Conservation (phyloP, 2,888 invertebrate genomes). For the Polydrusus pterygomalis region DNA sequence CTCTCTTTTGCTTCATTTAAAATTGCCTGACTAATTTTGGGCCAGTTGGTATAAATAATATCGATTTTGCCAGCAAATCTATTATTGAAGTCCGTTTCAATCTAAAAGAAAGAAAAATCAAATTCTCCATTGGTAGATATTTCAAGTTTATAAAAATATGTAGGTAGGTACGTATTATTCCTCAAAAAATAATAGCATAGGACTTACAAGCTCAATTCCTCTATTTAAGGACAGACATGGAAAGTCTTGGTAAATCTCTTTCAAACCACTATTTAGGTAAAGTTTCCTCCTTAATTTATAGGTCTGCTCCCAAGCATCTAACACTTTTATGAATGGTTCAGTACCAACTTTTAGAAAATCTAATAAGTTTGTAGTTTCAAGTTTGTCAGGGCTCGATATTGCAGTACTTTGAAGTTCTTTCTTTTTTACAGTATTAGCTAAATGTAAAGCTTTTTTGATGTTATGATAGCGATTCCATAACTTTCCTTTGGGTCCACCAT, state of each 20-base stretch:
- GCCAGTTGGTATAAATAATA: slow-evolving; percentile 1
- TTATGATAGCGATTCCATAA: slow-evolving; percentile 5
- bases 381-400: neutral
- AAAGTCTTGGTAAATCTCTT: neutral
- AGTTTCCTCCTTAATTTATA: slow-evolving; percentile 1
- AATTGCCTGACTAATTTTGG: neutral
- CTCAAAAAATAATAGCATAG: too few relatives aligned
- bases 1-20: neutral
- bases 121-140: neutral
- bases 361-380: slow-evolving; percentile 2
- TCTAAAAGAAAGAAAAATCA: slow-evolving; percentile 19
- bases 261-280: neutral
- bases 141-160: neutral
- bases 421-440: slow-evolving; percentile 2
- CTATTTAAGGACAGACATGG: neutral
- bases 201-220: slow-evolving; percentile 1
- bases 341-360: slow-evolving; percentile 11
- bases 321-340: neutral
- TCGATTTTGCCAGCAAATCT: neutral
- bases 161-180: neutral
- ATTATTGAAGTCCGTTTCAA: slow-evolving; percentile 3
- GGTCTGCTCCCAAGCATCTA: slow-evolving; percentile 6
- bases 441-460: slow-evolving; percentile 1
- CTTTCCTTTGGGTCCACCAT: slow-evolving; percentile 7
- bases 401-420: neutral